These are phyloP conservation scores for Dendrocopos noguchii DNA, from an alignment of 2,113 vertebrate species.

Conservation along the genomic window DNA sequence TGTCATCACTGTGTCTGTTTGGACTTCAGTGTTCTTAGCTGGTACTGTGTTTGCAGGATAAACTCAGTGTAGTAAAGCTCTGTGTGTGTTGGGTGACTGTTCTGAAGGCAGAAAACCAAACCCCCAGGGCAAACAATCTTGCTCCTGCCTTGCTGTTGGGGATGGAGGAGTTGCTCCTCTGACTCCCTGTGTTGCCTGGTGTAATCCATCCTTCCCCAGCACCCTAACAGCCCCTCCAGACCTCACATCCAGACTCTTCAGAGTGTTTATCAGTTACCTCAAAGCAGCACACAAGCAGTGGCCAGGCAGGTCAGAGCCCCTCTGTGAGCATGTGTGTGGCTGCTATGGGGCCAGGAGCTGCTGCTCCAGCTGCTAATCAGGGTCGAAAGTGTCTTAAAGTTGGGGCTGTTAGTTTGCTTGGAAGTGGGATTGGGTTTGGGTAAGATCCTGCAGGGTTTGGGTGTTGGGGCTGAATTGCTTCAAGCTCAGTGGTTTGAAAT, in stretches of 20 bases:
- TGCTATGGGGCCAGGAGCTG: background rate
- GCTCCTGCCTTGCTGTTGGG: background rate
- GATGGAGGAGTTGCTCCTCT: background rate
- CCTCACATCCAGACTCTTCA: fast-evolving
- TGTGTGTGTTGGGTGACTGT: background rate
- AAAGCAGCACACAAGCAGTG: background rate
- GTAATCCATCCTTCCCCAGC: background rate
- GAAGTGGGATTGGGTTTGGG: background rate
- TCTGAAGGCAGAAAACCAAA: background rate
- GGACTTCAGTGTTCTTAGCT: background rate
- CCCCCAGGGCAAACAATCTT: background rate
- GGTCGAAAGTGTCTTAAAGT: background rate
- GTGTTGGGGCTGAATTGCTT: background rate
- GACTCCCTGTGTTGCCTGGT: fast-evolving
- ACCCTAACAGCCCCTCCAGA: fast-evolving
- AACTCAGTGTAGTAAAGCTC: background rate
- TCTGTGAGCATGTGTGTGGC: fast-evolving
- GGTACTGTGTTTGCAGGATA: background rate
- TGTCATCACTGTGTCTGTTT: background rate
- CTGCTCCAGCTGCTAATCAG: background rate
- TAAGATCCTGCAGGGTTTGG: background rate
- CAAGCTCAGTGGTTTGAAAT: background rate
- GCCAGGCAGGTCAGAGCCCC: background rate
- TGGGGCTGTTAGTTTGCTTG: background rate
- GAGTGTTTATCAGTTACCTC: background rate